Percentiles rank a stretch among this genome's conserved stretches.
Evolutionary conservation across 2,797 vertebrate species (phyloP).

Genomic region (Falco naumanni): DNA sequence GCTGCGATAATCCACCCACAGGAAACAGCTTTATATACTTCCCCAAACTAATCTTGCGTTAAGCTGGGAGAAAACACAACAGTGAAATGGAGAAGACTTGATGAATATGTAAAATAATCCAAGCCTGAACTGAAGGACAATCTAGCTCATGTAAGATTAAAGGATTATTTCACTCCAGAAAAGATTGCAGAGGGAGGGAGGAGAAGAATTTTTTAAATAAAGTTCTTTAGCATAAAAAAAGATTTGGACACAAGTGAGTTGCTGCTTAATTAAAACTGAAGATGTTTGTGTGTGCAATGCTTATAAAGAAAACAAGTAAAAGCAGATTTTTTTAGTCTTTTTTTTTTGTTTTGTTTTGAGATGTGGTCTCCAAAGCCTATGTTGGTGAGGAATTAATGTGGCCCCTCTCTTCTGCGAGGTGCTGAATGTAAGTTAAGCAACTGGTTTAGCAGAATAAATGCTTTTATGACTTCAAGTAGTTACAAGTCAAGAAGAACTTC

Average conservation of each 20-base stretch:
- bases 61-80: background rate
- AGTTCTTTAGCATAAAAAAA: background rate
- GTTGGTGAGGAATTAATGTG: background rate
- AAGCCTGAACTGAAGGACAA: background rate
- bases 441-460: background rate
- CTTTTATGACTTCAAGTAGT: background rate
- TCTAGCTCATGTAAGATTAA: constrained; percentile 31
- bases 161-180: constrained; percentile 27
- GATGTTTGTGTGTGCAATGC: background rate
- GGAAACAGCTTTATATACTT: constrained; percentile 56
- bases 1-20: constrained; percentile 38
- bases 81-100: constrained; percentile 21
- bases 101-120: constrained; percentile 56
- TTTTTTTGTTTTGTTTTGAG: background rate
- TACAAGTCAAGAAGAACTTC: background rate
- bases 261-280: constrained; percentile 1
- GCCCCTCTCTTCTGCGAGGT: background rate
- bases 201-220: background rate
- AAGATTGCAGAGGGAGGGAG: background rate
- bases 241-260: background rate
- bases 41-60: constrained; percentile 31
- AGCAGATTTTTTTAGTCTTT: background rate
- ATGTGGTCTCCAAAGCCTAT: background rate
- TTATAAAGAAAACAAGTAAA: background rate
- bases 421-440: background rate